A percentile compares a stretch with the other conserved stretches of the same genome.
Evolutionary conservation across 2,797 vertebrate genomes (phyloP).

Genomic region (Sorex maritimensis): DNA sequence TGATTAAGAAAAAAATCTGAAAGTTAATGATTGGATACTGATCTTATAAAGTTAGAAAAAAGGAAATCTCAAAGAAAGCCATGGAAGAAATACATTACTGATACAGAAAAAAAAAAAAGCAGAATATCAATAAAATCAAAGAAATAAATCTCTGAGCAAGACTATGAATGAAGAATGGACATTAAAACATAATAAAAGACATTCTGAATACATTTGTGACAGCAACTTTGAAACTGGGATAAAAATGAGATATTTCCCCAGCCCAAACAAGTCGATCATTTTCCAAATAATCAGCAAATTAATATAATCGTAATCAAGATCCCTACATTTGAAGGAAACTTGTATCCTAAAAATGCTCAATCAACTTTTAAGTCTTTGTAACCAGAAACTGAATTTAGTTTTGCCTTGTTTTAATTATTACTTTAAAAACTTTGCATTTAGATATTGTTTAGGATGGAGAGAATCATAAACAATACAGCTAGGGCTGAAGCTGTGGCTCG

Average conservation of each 20-base stretch:
- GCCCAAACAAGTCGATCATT: constrained; percentile 18
- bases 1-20: neutral
- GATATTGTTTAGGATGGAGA: neutral
- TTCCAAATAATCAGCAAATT: neutral
- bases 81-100: constrained; percentile 14
- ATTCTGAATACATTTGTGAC: neutral
- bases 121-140: neutral
- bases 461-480: neutral
- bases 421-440: neutral
- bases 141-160: neutral
- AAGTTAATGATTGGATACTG: neutral
- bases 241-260: neutral
- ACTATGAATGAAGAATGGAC: neutral
- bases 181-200: neutral
- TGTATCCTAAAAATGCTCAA: too few species aligned
- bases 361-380: neutral
- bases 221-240: constrained; percentile 49
- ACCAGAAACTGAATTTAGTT: constrained; percentile 27
- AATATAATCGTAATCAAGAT: constrained; percentile 21
- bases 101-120: neutral
- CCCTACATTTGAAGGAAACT: neutral
- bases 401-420: constrained; percentile 45
- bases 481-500: too few species aligned
- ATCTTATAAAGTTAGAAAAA: constrained; percentile 29
- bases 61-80: constrained; percentile 8